Evolutionary conservation across 1,140 invertebrate species (phyloP).

Genomic region (Asbolus verrucosus): DNA sequence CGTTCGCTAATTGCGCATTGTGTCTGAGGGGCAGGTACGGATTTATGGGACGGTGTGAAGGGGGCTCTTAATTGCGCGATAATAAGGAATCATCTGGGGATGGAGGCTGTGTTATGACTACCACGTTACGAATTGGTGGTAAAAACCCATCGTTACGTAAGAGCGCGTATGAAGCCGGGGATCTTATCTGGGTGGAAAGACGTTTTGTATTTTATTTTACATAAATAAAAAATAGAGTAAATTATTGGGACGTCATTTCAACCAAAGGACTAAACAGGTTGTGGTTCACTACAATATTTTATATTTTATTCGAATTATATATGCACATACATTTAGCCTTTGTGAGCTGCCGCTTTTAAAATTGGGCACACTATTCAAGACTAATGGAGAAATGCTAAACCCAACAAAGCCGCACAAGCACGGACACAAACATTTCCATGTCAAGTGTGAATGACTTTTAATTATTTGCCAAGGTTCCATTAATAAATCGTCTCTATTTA

Average conservation of each 20-base stretch:
- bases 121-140: constrained; percentile 2
- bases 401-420: constrained; percentile 32
- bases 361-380: constrained; percentile 44
- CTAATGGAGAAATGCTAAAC: constrained; percentile 44
- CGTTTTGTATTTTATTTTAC: constrained; percentile 22
- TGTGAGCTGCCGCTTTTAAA: constrained; percentile 43
- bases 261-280: constrained; percentile 41
- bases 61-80: background rate
- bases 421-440: constrained; percentile 32
- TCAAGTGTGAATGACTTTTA: constrained; percentile 28
- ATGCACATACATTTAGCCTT: constrained; percentile 45
- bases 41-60: constrained; percentile 1
- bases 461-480: constrained; percentile 19
- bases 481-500: constrained; percentile 6
- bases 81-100: no score
- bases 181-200: constrained; percentile 17
- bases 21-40: constrained; percentile 1
- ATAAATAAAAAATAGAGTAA: constrained; percentile 45
- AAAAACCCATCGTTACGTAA: constrained; percentile 22
- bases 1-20: constrained; percentile 31
- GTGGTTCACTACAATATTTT: constrained; percentile 44
- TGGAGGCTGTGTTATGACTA: constrained; percentile 15
- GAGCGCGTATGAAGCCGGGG: constrained; percentile 16
- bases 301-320: constrained; percentile 44
- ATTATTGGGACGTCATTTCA: constrained; percentile 39